phyloP scores from a whole-genome alignment of 53 echinoderm and acorn worm genomes.

The Hippasteria phrygiana region DNA sequence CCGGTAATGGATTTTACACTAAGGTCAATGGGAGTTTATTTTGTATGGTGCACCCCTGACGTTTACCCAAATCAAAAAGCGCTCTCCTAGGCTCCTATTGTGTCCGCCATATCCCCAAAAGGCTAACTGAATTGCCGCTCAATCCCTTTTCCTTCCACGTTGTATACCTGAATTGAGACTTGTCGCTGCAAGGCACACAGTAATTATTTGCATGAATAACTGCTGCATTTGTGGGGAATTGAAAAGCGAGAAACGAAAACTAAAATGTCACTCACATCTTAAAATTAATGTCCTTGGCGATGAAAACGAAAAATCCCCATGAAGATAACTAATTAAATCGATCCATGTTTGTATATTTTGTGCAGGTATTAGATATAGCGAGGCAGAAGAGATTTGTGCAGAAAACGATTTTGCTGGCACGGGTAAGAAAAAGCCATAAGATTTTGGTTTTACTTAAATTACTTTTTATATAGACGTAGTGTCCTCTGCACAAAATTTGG shows the following conservation, averaged over 20 bases:
- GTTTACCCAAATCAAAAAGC: too few species aligned
- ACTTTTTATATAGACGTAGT: neutral
- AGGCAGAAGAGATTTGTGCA: conserved; percentile 19
- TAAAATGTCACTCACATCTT: neutral
- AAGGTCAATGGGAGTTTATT: too few species aligned
- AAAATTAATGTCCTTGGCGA: neutral
- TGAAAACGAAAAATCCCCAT: neutral
- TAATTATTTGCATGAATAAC: neutral
- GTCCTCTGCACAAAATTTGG: neutral
- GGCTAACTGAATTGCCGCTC: too few species aligned
- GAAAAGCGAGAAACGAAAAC: neutral
- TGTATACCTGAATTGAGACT: too few species aligned
- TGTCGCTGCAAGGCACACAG: too few species aligned
- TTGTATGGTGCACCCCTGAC: too few species aligned
- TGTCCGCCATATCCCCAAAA: too few species aligned
- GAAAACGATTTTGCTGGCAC: conserved; percentile 51
- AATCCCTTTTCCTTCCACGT: too few species aligned
- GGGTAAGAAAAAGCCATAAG: neutral
- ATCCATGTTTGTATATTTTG: neutral
- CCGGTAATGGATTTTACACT: too few species aligned
- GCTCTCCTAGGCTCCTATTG: too few species aligned
- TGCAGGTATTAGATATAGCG: conserved; percentile 27
- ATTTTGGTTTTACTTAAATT: neutral
- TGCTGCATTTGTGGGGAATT: neutral
- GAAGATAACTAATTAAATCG: neutral